phyloP scores from a whole-genome alignment of 2,113 vertebrate species.

The Centrocercus urophasianus region DNA sequence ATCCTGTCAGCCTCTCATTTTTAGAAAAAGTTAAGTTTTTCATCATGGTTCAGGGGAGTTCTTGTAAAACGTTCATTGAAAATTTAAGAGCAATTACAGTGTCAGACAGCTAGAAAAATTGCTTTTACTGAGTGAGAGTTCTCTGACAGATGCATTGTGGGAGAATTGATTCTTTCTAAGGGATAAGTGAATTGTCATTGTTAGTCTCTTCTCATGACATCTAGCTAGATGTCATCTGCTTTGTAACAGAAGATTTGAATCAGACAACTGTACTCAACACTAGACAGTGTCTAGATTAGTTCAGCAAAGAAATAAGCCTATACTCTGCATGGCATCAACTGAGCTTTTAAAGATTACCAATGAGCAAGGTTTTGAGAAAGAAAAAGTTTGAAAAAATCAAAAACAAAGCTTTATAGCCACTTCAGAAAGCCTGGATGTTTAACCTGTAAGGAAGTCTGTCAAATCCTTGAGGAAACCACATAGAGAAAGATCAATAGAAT shows the following conservation, averaged over 20 bases:
- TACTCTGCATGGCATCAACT: conserved; percentile 88
- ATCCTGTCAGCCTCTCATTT: conserved; percentile 87
- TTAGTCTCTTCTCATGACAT: conserved; percentile 95
- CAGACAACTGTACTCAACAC: conserved; percentile 86
- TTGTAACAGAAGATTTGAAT: conserved; percentile 93
- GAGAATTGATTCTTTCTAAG: conserved; percentile 96
- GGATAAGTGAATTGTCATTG: conserved; percentile 99
- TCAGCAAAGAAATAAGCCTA: conserved; percentile 83
- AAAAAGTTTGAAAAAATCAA: conserved; percentile 83
- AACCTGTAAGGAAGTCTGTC: conserved; percentile 83
- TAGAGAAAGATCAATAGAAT: conserved; percentile 89
- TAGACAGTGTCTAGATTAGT: conserved; percentile 86
- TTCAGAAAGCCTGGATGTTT: conserved; percentile 81
- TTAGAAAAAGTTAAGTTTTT: conserved; percentile 90
- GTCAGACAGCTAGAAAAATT: conserved; percentile 97
- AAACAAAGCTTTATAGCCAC: conserved; percentile 81
- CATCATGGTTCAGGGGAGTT: conserved; percentile 92
- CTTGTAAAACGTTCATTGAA: conserved; percentile 91
- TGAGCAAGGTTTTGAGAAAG: conserved; percentile 76
- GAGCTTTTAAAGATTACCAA: conserved; percentile 86
- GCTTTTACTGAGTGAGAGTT: conserved; percentile 91
- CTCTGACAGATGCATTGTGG: conserved; percentile 99
- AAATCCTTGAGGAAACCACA: conserved; percentile 86
- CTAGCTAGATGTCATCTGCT: conserved; percentile 93
- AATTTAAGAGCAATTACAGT: conserved; percentile 96